A percentile compares a stretch with the other conserved stretches of the same genome.
These are phyloP conservation scores for Scaptodrosophila latifasciaeformis DNA, from an alignment of 2,888 invertebrate genomes.

Conservation along the genomic window DNA sequence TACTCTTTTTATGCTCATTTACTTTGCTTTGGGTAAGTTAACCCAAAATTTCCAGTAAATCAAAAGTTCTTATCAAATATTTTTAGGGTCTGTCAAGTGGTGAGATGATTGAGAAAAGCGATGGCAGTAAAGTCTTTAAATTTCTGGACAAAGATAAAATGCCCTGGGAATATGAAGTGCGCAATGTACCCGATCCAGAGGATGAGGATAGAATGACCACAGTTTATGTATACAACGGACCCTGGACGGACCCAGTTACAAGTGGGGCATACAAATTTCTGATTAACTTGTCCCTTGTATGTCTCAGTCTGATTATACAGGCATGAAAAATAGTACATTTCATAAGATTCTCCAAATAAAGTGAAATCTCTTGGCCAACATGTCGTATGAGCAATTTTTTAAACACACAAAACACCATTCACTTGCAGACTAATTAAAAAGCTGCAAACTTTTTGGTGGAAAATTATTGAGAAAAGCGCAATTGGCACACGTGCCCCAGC, in stretches of 20 bases:
- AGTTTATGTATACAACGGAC: constrained; percentile 17
- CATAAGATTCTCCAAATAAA: neutral
- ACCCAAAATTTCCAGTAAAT: neutral
- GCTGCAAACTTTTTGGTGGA: constrained; percentile 3
- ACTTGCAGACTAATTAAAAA: constrained; percentile 19
- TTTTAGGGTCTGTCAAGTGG: too few relatives aligned
- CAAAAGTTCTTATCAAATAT: too few relatives aligned
- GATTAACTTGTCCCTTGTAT: neutral
- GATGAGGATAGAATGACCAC: neutral
- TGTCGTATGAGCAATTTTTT: neutral
- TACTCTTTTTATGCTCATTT: neutral
- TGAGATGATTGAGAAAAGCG: too few relatives aligned
- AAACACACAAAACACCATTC: neutral
- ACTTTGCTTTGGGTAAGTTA: constrained; percentile 16
- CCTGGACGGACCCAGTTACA: constrained; percentile 10
- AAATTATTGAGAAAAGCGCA: constrained; percentile 18
- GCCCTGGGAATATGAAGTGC: constrained; percentile 20
- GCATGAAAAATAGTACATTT: neutral
- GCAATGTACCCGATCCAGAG: neutral
- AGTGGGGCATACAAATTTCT: too few relatives aligned
- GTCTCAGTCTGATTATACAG: neutral
- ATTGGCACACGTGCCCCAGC: constrained; percentile 24
- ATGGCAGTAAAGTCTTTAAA: constrained; percentile 14
- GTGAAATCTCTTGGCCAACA: neutral
- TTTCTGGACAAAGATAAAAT: constrained; percentile 9